Base-by-base conservation (phyloP, 1,140 invertebrate species). In the Calephelis nemesis region DNA sequence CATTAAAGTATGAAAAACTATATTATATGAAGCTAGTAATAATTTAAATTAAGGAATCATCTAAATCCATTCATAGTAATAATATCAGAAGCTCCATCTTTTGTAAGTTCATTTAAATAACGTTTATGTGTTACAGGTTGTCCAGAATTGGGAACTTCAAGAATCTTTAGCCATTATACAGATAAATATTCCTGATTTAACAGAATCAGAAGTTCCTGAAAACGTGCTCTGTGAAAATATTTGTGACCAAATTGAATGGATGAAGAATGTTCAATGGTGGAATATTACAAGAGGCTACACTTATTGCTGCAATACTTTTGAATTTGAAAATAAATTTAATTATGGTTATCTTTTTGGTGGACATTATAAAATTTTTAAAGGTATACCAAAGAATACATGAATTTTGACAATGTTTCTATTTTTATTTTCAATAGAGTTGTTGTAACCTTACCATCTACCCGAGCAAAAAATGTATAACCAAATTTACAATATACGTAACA, bases 131-230 rank as follows among this genome's bases (percentile, higher is more conserved):
- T 71, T 75, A 40, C 77, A 90, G 88, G 79, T 90, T 40, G 71
- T 90, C 13, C 76, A 81, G 72, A 76, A 84, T 69, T 70, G 70
- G 10, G 63, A 67, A 40, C 72, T 73, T 0, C 47, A 65, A n/a
- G 72, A 76, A 30, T 78, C 77, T 4, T 63, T 90, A 6, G 88
- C 82, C 0, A 82, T 90, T 6, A 74, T 90, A 54, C 79, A 89
- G 68, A 75, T 89, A 1, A 90, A 90, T 63, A 71, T 86, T 47
- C 88, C 86, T 1, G 74, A 83, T 40, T 58, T 88, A 47, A 62
- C 63, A n/a, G 49, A 67, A 5, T 40, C 68, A 4, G 75, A 87
- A 4, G 78, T 75, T 4, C 30, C 50, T 8, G 63, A 52, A 1
- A 71, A 85, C 40, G 67, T 83, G 4, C 68, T 77, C 0, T 91